Evolutionary conservation across 2,113 vertebrate genomes (phyloP).

Genomic region (Speoplatyrhinus poulsoni): DNA sequence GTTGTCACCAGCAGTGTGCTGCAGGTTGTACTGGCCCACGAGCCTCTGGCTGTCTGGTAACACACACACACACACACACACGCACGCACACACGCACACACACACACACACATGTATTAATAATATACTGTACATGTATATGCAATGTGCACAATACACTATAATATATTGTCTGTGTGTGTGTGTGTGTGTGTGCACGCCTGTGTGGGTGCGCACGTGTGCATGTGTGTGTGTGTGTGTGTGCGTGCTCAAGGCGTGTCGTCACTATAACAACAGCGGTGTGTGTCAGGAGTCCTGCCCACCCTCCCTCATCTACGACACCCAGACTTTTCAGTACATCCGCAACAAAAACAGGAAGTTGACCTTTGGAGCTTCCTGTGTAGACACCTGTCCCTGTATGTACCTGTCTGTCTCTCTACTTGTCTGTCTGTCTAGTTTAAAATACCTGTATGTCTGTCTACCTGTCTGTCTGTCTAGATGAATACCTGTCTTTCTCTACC

Average conservation of each 20-base stretch:
- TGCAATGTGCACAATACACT: too few relatives aligned
- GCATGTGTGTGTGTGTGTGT: not conserved
- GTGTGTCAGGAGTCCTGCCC: slow-evolving; percentile 89
- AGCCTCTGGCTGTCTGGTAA: slow-evolving; percentile 92
- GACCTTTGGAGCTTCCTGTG: slow-evolving; percentile 91
- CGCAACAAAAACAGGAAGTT: slow-evolving; percentile 88
- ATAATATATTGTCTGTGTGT: too few relatives aligned
- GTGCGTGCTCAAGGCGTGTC: slow-evolving; percentile 80
- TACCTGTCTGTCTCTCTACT: not conserved
- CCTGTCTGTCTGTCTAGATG: too few relatives aligned
- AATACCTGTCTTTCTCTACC: too few relatives aligned
- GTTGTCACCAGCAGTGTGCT: slow-evolving; percentile 92
- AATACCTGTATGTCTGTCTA: too few relatives aligned
- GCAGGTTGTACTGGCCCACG: slow-evolving; percentile 94
- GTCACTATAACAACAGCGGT: slow-evolving; percentile 89
- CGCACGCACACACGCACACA: slow-evolving; percentile 1
- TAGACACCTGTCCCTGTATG: slow-evolving; percentile 91
- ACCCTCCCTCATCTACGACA: slow-evolving; percentile 81
- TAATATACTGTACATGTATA: too few relatives aligned
- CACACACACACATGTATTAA: not conserved
- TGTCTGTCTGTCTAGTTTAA: too few relatives aligned
- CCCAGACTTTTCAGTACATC: slow-evolving; percentile 81
- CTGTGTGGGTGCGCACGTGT: not conserved
- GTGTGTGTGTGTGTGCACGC: too few relatives aligned
- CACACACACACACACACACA: not conserved